Conservation (phyloP, 1,140 invertebrate species). For the Polypedilum vanderplanki region DNA sequence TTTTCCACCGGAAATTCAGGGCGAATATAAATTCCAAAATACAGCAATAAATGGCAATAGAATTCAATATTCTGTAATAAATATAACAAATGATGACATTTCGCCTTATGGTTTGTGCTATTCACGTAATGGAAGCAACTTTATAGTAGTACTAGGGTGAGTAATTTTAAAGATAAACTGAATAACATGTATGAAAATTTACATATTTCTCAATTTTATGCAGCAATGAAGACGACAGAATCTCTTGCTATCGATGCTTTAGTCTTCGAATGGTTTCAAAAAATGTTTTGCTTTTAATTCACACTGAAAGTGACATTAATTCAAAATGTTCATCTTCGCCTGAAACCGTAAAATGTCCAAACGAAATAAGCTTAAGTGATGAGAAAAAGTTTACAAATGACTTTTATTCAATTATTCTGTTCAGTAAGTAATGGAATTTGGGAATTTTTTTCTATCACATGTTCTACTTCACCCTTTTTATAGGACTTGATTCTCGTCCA, state of each 20-base stretch:
- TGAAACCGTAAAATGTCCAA: constrained; percentile 21
- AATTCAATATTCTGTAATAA: background rate
- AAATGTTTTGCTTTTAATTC: constrained; percentile 22
- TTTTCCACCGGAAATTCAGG: background rate
- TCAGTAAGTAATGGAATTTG: constrained; percentile 16
- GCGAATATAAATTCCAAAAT: background rate
- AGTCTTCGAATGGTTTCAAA: constrained; percentile 3
- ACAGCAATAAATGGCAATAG: background rate
- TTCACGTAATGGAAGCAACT: background rate
- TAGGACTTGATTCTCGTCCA: background rate
- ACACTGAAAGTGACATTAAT: constrained; percentile 26
- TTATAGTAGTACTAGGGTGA: background rate
- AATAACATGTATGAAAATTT: background rate
- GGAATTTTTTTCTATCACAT: too few species aligned
- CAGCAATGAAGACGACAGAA: background rate
- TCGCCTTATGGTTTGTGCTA: background rate
- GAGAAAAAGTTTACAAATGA: constrained; percentile 28
- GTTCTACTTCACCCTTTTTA: background rate
- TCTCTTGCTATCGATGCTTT: constrained; percentile 2
- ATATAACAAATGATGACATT: background rate
- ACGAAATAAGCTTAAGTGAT: background rate
- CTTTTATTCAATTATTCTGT: constrained; percentile 23
- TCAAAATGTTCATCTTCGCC: constrained; percentile 17
- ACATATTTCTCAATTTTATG: background rate
- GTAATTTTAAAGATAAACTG: background rate